These are phyloP conservation scores for Drosophila neonasuta DNA, from an alignment of 2,888 invertebrate genomes.

Conservation along the genomic window DNA sequence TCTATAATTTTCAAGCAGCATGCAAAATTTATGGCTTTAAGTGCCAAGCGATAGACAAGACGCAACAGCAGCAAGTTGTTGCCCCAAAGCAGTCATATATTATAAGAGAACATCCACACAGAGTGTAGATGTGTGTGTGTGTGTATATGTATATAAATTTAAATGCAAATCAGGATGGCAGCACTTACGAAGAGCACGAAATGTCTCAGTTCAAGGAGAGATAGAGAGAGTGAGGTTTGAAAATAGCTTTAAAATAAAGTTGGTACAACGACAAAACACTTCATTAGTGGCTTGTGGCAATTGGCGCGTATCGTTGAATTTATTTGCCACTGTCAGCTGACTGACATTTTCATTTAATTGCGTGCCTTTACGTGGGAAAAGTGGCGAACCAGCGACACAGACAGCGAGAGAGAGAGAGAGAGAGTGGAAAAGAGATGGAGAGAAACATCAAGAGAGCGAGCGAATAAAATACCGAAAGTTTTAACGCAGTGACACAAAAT, in stretches of 20 bases:
- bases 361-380: conserved; percentile 28
- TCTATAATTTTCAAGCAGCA: conserved; percentile 18
- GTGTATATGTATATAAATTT: conserved; percentile 42
- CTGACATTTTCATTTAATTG: conserved; percentile 68
- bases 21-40: conserved; percentile 42
- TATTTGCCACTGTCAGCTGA: conserved; percentile 55
- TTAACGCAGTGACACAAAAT: conserved; percentile 48
- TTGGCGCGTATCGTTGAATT: conserved; percentile 67
- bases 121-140: background rate
- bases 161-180: conserved; percentile 52
- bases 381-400: background rate
- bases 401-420: background rate
- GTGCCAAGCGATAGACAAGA: conserved; percentile 40
- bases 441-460: background rate
- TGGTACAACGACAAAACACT: conserved; percentile 33
- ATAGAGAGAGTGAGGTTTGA: background rate
- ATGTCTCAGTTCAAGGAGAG: background rate
- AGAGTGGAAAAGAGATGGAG: background rate
- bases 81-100: conserved; percentile 47
- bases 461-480: conserved; percentile 41
- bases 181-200: conserved; percentile 5
- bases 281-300: conserved; percentile 57
- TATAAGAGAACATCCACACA: conserved; percentile 20
- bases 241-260: conserved; percentile 24
- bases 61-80: conserved; percentile 20